Evolutionary conservation across 2,888 invertebrate genomes (phyloP).

Genomic region (Colletes collaris): DNA sequence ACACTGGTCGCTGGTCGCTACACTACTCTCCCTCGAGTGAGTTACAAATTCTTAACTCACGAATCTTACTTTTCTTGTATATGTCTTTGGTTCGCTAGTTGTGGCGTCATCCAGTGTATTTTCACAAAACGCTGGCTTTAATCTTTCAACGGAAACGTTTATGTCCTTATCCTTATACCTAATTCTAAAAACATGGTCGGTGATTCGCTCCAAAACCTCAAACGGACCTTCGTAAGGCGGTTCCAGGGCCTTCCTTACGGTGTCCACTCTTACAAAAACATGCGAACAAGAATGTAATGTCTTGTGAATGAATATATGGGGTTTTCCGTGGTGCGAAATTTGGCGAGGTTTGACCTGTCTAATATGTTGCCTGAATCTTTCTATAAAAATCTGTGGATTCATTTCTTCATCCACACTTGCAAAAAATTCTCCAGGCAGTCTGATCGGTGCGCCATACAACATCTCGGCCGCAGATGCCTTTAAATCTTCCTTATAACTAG

Average conservation of each 20-base stretch:
- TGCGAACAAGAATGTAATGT: slow-evolving; percentile 8
- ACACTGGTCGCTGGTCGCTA: no score
- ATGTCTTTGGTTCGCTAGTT: no score
- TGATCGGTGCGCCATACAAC: not conserved
- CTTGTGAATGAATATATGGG: slow-evolving; percentile 13
- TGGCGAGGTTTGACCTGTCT: not conserved
- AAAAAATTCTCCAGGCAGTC: slow-evolving; percentile 8
- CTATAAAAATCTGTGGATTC: not conserved
- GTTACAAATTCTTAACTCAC: no score
- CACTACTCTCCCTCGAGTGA: no score
- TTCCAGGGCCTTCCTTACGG: not conserved
- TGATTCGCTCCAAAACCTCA: not conserved
- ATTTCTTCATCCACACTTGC: not conserved
- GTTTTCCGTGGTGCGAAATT: not conserved
- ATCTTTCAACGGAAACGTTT: no score
- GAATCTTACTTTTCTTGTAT: no score
- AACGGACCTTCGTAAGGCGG: slow-evolving; percentile 25
- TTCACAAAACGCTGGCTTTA: no score
- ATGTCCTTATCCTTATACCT: no score
- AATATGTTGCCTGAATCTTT: not conserved
- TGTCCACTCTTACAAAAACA: slow-evolving; percentile 17
- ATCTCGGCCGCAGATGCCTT: not conserved
- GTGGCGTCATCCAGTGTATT: no score
- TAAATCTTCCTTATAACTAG: slow-evolving; percentile 1
- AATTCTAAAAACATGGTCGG: no score